A percentile compares a stretch with the other conserved stretches of the same genome.
phyloP scores from a whole-genome alignment of 2,888 invertebrate species.

The Lycaena phlaeas region DNA sequence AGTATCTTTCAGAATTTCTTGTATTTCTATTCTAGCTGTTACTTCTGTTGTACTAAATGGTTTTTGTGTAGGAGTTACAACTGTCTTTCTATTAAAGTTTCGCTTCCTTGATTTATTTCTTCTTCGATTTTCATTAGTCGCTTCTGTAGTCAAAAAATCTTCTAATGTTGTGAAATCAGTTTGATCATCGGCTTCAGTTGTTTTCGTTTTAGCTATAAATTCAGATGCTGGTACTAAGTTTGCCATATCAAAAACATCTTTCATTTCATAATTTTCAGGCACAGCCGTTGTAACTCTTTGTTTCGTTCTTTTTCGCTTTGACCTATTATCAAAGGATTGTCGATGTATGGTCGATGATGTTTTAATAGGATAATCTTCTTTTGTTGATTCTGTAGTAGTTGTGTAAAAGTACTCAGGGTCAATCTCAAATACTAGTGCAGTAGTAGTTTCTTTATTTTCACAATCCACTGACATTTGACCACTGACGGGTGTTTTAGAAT shows the following conservation, averaged over 20 bases:
- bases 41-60: constrained; percentile 37
- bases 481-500: neutral
- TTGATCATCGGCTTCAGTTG: constrained; percentile 27
- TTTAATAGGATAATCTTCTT: constrained; percentile 25
- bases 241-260: constrained; percentile 44
- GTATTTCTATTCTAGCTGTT: constrained; percentile 75
- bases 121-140: constrained; percentile 25
- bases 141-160: constrained; percentile 40
- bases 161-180: constrained; percentile 35
- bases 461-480: constrained; percentile 8
- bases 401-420: constrained; percentile 14
- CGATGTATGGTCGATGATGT: constrained; percentile 38
- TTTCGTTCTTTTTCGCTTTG: constrained; percentile 49
- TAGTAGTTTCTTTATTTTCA: constrained; percentile 9
- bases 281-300: constrained; percentile 47
- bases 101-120: constrained; percentile 23
- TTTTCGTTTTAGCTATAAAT: constrained; percentile 46
- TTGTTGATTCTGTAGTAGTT: constrained; percentile 27
- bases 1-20: constrained; percentile 78
- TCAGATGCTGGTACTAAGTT: constrained; percentile 56
- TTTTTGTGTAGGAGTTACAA: constrained; percentile 23
- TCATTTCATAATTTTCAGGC: constrained; percentile 40
- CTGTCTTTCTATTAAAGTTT: constrained; percentile 22
- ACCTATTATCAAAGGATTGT: constrained; percentile 45
- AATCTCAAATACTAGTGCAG: constrained; percentile 1